A percentile compares a stretch with the other conserved stretches of the same genome.
These are phyloP conservation scores for Cheilosia impressa DNA, from an alignment of 2,888 invertebrate genomes.

Conservation along the genomic window DNA sequence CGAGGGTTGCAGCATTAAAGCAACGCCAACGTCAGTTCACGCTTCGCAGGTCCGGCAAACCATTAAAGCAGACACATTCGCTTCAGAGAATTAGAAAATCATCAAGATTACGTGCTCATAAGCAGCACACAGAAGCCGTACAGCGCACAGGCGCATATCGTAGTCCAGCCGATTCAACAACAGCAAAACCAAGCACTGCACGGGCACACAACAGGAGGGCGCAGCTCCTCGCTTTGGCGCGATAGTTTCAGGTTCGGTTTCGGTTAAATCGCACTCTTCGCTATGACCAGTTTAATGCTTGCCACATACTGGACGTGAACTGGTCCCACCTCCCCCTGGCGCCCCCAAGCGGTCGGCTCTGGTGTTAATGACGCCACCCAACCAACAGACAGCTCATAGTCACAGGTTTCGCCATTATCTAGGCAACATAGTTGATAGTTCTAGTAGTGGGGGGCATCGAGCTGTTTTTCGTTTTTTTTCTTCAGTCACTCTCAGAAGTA, in stretches of 20 bases:
- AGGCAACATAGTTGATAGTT: conserved; percentile 13
- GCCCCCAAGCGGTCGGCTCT: conserved; percentile 28
- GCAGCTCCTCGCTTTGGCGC: neutral
- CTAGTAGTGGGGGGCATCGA: conserved; percentile 2
- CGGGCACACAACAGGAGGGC: neutral
- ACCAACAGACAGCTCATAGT: conserved; percentile 27
- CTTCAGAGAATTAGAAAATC: conserved; percentile 54
- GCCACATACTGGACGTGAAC: conserved; percentile 17
- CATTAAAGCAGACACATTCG: conserved; percentile 52
- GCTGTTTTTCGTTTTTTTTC: too few species aligned
- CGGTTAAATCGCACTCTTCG: conserved; percentile 51
- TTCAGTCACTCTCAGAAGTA: conserved; percentile 1
- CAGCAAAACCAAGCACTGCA: conserved; percentile 1
- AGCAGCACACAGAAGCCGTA: conserved; percentile 62
- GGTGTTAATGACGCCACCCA: conserved; percentile 65
- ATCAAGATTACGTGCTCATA: conserved; percentile 60
- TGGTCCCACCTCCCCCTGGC: conserved; percentile 20
- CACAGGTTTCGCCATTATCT: conserved; percentile 31
- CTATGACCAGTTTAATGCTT: conserved; percentile 41
- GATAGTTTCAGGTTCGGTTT: conserved; percentile 64
- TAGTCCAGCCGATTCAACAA: neutral
- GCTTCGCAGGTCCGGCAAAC: neutral
- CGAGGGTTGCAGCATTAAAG: neutral
- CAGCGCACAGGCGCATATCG: conserved; percentile 7
- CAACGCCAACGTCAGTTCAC: conserved; percentile 16